phyloP scores from a whole-genome alignment of 2,113 vertebrate species.

The Salvelinus namaycush region DNA sequence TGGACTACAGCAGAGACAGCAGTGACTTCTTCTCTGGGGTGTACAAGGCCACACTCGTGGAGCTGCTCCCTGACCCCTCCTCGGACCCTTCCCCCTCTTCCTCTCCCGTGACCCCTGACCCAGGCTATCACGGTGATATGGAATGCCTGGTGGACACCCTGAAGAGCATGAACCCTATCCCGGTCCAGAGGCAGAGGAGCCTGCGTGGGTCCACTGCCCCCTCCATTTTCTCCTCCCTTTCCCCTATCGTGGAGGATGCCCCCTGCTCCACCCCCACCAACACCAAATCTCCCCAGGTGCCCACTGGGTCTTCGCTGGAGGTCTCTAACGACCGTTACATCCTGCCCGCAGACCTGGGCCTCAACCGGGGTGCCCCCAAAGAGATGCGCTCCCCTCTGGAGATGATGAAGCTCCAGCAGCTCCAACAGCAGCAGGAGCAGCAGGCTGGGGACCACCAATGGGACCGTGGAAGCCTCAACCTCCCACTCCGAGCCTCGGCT shows the following conservation, averaged over 20 bases:
- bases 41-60: slow-evolving; percentile 69
- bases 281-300: not conserved
- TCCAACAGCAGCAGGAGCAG: slow-evolving; percentile 48
- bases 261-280: not conserved
- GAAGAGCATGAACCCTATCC: slow-evolving; percentile 80
- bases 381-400: slow-evolving; percentile 66
- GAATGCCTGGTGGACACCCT: slow-evolving; percentile 85
- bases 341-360: slow-evolving; percentile 63
- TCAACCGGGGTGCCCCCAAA: slow-evolving; percentile 48
- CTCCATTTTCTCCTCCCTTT: slow-evolving; percentile 61
- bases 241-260: slow-evolving; percentile 82
- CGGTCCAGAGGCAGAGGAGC: slow-evolving; percentile 65
- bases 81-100: not conserved
- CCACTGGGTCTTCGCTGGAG: not conserved
- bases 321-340: slow-evolving; percentile 25
- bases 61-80: slow-evolving; percentile 60
- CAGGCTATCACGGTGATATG: slow-evolving; percentile 77
- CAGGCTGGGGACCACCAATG: not conserved
- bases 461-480: slow-evolving; percentile 10
- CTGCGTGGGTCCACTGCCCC: slow-evolving; percentile 51
- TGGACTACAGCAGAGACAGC: slow-evolving; percentile 6
- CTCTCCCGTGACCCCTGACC: slow-evolving; percentile 61
- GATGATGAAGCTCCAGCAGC: slow-evolving; percentile 71
- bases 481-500: slow-evolving; percentile 11
- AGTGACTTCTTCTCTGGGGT: slow-evolving; percentile 49